Percentiles rank a stretch among this genome's conserved stretches.
Conservation (phyloP, 2,888 invertebrate genomes). For the Dynastes hyllus region DNA sequence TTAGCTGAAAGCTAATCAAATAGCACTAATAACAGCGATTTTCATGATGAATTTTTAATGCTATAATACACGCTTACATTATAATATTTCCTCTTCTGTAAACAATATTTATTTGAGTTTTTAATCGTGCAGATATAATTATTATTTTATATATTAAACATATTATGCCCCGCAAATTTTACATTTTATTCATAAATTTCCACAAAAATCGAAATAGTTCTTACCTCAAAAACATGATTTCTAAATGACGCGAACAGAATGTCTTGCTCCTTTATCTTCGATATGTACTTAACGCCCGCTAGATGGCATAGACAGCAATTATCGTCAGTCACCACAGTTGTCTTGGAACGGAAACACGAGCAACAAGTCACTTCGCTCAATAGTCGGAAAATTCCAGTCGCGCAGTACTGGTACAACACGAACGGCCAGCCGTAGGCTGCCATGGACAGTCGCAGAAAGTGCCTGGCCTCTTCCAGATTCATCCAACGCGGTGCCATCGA, state of each 20-base stretch:
- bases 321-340: constrained; percentile 84
- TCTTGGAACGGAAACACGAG: constrained; percentile 75
- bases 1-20: no score
- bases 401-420: constrained; percentile 84
- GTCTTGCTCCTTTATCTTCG: constrained; percentile 83
- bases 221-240: constrained; percentile 88
- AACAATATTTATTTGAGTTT: no score
- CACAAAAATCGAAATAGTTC: constrained; percentile 46
- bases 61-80: no score
- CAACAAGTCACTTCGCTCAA: constrained; percentile 82
- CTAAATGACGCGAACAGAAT: constrained; percentile 90
- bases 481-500: constrained; percentile 84
- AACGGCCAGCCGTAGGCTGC: constrained; percentile 93
- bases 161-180: no score
- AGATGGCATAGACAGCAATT: constrained; percentile 93
- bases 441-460: constrained; percentile 87
- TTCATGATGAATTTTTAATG: no score
- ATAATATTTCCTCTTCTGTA: no score
- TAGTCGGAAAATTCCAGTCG: constrained; percentile 84
- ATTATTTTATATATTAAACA: no score
- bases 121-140: no score
- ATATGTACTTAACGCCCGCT: constrained; percentile 87
- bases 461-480: constrained; percentile 83
- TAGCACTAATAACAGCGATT: no score
- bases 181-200: no score